phyloP scores from a whole-genome alignment of 1,140 invertebrate genomes.

The Papilio polyxenes region DNA sequence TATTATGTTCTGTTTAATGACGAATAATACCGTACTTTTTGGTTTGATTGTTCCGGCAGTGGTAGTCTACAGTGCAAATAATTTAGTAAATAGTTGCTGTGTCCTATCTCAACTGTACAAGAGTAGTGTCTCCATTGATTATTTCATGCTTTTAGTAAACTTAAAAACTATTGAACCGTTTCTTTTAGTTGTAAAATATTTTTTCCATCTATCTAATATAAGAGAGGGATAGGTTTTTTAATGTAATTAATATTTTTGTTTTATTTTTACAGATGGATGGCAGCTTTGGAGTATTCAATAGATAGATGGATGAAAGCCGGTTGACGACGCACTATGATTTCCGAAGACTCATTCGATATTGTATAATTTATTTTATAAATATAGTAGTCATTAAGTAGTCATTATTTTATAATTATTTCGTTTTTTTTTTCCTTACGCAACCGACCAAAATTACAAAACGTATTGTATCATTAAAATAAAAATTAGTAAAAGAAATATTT shows the following conservation, averaged over 20 bases:
- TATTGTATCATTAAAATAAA: not conserved
- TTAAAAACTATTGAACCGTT: too few species aligned
- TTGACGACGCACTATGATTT: slow-evolving; percentile 79
- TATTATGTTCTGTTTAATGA: too few species aligned
- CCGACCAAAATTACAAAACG: slow-evolving; percentile 40
- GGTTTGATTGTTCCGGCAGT: too few species aligned
- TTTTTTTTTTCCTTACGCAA: slow-evolving; percentile 44
- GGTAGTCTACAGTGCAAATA: too few species aligned
- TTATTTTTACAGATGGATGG: slow-evolving; percentile 91
- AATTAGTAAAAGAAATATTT: not conserved
- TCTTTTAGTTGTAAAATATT: too few species aligned
- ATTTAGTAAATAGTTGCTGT: too few species aligned
- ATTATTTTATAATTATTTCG: slow-evolving; percentile 42
- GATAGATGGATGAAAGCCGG: slow-evolving; percentile 97
- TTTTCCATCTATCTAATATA: too few species aligned
- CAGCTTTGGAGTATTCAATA: slow-evolving; percentile 96
- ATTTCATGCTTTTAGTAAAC: too few species aligned
- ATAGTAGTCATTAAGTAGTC: slow-evolving; percentile 39
- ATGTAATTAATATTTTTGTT: slow-evolving; percentile 34
- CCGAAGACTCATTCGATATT: slow-evolving; percentile 64
- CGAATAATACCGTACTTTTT: too few species aligned
- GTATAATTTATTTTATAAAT: slow-evolving; percentile 57
- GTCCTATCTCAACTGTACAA: too few species aligned
- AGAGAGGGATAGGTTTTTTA: too few species aligned
- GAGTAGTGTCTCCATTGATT: too few species aligned